phyloP scores from a whole-genome alignment of 2,113 vertebrate species.

The Xyrauchen texanus region DNA sequence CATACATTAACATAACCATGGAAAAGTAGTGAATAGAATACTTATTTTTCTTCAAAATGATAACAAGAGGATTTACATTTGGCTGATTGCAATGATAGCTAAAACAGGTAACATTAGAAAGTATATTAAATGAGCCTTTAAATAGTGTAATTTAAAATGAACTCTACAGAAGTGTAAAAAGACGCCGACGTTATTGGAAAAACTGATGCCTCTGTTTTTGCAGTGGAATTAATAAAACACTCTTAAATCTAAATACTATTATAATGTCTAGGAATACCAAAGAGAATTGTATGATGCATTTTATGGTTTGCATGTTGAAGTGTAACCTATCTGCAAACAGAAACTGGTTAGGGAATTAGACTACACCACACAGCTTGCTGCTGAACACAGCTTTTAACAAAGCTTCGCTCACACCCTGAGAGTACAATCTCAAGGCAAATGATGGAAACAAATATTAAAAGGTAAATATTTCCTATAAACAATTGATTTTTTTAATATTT shows the following conservation, averaged over 20 bases:
- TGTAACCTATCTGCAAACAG: background rate
- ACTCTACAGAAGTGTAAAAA: too few species aligned
- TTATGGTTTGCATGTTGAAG: background rate
- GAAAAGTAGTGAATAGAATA: background rate
- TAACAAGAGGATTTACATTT: background rate
- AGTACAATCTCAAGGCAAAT: background rate
- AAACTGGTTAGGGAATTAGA: background rate
- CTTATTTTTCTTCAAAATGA: background rate
- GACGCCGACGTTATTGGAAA: background rate
- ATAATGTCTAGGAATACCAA: too few species aligned
- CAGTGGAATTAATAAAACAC: too few species aligned
- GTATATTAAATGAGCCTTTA: too few species aligned
- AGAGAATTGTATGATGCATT: background rate
- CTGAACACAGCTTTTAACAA: background rate
- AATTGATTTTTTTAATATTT: too few species aligned
- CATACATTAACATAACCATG: background rate
- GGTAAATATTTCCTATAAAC: too few species aligned
- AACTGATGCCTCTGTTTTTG: too few species aligned
- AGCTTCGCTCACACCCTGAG: background rate
- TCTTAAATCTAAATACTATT: too few species aligned
- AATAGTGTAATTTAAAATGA: too few species aligned
- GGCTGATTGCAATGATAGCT: background rate
- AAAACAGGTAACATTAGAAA: too few species aligned
- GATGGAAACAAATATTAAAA: background rate
- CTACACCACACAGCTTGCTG: background rate